Base-by-base conservation (phyloP, 2,113 vertebrate genomes). In the Microcebus griseorufus region DNA sequence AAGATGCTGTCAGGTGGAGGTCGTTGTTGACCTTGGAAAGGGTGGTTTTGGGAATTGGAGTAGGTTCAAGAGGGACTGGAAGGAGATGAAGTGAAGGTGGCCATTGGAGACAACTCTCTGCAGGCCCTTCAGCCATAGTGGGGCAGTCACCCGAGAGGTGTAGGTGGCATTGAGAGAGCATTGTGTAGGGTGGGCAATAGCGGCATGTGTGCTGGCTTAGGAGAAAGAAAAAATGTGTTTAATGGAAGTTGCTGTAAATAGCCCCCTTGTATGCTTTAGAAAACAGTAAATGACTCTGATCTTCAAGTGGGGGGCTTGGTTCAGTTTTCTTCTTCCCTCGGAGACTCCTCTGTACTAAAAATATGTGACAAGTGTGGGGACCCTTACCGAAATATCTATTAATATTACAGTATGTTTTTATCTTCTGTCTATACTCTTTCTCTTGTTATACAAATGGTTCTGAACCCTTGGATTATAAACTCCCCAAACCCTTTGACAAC, bases 201-300 rank as follows among this genome's bases (percentile, higher is more conserved):
- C 1, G 0, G 0, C 11, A 0, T 0, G 0, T 11, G 0, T 23
- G 6, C 20, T 9, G 42, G 83, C 48, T 86, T 29, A 14, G 51
- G 34, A 69, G 58, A 78, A 27, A 64, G 22, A 75, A 23, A 55
- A 83, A 80, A 25, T 48, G 34, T 39, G 60, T 75, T 73, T 32
- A 60, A 29, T 51, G 51, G 53, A 84, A 48, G 53, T 62, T 53
- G 45, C 45, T 27, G 39, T 79, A 29, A 69, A 32, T 37, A 51
- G 16, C 14, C 58, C 37, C 72, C 34, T 48, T 45, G 42, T 51
- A 11, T 55, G 73, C 69, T 62, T 65, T 45, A 82, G 32, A 42
- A 72, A 51, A 3, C 72, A 29, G 7, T 62, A 53, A 58, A 53
- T 39, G 86, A 60, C 51, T 53, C 32, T 64, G 53, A 34, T 83